A percentile compares a stretch with the other conserved stretches of the same genome.
Conservation (phyloP, 2,113 vertebrate genomes). For the Daphoenositta chrysoptera region DNA sequence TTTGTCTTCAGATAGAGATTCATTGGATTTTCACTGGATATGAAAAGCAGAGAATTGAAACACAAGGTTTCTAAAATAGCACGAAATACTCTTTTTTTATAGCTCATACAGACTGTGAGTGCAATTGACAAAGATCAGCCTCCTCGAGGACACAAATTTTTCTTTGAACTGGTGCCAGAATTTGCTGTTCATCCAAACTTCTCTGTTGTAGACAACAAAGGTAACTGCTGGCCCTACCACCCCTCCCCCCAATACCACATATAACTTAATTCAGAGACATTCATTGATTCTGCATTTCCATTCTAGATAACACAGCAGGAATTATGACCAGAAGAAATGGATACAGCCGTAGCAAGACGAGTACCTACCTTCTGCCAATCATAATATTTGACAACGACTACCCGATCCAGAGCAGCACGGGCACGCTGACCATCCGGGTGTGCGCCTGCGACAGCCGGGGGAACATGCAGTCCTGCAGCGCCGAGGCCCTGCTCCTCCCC, state of each 20-base stretch:
- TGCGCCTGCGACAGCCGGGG: constrained; percentile 75
- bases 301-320: constrained; percentile 79
- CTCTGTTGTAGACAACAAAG: constrained; percentile 81
- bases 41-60: background rate
- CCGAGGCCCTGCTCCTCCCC: constrained; percentile 71
- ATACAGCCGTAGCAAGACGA: constrained; percentile 75
- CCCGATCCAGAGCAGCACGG: constrained; percentile 78
- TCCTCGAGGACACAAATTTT: constrained; percentile 77
- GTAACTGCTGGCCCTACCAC: constrained; percentile 21
- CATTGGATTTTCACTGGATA: background rate
- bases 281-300: background rate
- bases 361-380: constrained; percentile 74
- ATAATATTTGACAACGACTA: constrained; percentile 82
- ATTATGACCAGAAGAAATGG: constrained; percentile 77
- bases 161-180: constrained; percentile 79
- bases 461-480: constrained; percentile 76
- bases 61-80: background rate
- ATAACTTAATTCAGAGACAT: background rate
- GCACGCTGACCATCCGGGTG: constrained; percentile 76
- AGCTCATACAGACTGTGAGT: constrained; percentile 82
- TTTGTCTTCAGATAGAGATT: background rate
- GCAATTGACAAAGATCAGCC: constrained; percentile 81
- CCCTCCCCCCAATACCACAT: too few species aligned
- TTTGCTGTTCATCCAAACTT: constrained; percentile 79
- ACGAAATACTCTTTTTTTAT: constrained; percentile 19